Conservation (phyloP, 2,888 invertebrate species). For the Agrochola macilenta region DNA sequence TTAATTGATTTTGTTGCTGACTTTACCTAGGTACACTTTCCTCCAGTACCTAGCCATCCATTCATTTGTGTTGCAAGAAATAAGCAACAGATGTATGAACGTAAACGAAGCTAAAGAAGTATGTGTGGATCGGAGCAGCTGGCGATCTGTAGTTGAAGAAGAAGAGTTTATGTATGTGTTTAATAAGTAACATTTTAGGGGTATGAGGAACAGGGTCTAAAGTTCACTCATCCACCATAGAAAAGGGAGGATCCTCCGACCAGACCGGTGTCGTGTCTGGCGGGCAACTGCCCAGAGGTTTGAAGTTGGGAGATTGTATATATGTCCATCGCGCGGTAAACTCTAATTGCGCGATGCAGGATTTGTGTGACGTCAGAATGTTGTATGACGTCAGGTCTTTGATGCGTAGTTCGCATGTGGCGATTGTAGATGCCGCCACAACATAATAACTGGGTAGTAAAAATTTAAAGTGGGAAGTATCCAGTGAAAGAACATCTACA, state of each 20-base stretch:
- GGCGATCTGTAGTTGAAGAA: not conserved
- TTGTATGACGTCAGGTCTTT: too few species aligned
- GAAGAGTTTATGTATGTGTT: not conserved
- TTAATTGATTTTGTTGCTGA: not conserved
- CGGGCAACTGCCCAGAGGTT: too few species aligned
- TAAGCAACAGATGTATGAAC: not conserved
- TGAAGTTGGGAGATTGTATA: too few species aligned
- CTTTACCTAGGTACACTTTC: not conserved
- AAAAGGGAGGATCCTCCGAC: too few species aligned
- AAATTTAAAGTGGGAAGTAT: not conserved
- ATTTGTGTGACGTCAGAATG: too few species aligned
- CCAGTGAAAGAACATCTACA: not conserved
- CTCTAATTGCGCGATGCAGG: too few species aligned
- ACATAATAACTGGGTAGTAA: not conserved
- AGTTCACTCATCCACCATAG: too few species aligned
- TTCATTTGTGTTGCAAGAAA: not conserved
- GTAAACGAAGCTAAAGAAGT: not conserved
- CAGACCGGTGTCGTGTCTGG: too few species aligned
- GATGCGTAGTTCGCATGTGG: too few species aligned
- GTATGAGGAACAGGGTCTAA: too few species aligned
- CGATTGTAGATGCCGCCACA: too few species aligned
- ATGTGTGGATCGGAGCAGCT: not conserved
- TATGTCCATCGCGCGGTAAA: too few species aligned
- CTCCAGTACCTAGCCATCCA: not conserved
- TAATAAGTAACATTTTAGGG: not conserved